phyloP scores from a whole-genome alignment of 2,113 vertebrate species.

The Tiliqua scincoides region DNA sequence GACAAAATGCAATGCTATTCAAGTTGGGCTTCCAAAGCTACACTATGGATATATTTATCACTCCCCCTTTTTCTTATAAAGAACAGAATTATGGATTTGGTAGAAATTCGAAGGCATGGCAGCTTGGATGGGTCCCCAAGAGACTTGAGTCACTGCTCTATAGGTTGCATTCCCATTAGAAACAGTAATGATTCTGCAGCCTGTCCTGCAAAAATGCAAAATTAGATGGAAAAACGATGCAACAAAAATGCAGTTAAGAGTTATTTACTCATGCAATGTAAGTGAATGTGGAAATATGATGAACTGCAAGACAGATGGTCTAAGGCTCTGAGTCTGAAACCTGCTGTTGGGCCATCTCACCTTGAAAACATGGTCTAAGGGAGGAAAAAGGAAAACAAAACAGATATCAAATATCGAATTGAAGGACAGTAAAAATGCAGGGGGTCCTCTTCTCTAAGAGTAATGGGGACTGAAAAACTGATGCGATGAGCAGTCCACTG shows the following conservation, averaged over 20 bases:
- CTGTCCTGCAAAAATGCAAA: conserved; percentile 19
- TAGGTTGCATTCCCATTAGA: neutral
- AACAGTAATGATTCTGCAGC: conserved; percentile 12
- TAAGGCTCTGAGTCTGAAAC: conserved; percentile 4
- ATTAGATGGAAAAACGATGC: neutral
- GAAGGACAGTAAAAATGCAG: neutral
- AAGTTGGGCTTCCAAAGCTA: neutral
- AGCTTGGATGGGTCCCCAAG: neutral
- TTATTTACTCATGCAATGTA: conserved; percentile 31
- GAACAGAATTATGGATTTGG: neutral
- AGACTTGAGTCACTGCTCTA: neutral
- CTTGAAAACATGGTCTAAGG: neutral
- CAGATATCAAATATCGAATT: neutral
- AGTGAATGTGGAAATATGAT: conserved; percentile 24
- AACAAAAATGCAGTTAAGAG: conserved; percentile 27
- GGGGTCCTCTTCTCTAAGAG: no score
- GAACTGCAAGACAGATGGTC: conserved; percentile 21
- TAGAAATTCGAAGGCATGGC: neutral
- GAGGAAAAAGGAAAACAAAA: neutral
- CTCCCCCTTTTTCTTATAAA: neutral
- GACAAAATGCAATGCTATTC: neutral
- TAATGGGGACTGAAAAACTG: no score
- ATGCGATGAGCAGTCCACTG: no score
- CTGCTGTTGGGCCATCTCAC: conserved; percentile 12
- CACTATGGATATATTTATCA: neutral